Conservation (phyloP, 1,140 invertebrate genomes). For the Leptopilina boulardi region DNA sequence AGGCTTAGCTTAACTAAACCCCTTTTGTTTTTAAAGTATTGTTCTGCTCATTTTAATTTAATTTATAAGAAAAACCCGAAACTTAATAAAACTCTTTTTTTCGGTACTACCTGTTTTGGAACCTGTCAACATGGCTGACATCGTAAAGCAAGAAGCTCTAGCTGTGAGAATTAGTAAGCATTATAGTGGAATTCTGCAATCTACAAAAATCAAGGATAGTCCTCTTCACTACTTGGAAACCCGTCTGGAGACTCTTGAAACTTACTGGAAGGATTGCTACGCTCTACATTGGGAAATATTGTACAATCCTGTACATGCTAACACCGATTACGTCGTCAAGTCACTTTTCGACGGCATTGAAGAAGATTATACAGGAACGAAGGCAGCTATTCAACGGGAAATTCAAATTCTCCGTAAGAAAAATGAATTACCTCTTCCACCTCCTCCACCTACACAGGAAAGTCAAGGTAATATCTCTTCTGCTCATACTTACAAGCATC, state of each 20-base stretch:
- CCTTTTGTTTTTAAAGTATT: background rate
- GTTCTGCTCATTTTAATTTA: background rate
- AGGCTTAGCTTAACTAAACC: background rate
- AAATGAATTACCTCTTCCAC: too few relatives aligned
- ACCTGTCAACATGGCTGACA: background rate
- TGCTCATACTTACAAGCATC: background rate
- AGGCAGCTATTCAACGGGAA: background rate
- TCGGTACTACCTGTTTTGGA: background rate
- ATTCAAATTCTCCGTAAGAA: background rate
- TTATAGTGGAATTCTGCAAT: background rate
- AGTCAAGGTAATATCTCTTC: background rate
- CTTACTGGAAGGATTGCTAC: background rate
- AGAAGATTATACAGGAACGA: background rate
- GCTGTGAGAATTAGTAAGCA: background rate
- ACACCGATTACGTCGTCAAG: background rate
- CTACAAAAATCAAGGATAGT: background rate
- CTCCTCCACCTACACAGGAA: background rate
- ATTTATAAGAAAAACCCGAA: background rate
- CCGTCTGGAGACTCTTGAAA: background rate
- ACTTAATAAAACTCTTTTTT: background rate
- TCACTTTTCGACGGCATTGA: background rate
- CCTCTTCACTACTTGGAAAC: background rate
- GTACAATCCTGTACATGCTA: background rate
- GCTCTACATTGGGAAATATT: background rate
- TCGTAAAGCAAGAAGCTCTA: background rate